Base-by-base conservation (phyloP, 2,888 invertebrate genomes). In the Andrena trimmerana region DNA sequence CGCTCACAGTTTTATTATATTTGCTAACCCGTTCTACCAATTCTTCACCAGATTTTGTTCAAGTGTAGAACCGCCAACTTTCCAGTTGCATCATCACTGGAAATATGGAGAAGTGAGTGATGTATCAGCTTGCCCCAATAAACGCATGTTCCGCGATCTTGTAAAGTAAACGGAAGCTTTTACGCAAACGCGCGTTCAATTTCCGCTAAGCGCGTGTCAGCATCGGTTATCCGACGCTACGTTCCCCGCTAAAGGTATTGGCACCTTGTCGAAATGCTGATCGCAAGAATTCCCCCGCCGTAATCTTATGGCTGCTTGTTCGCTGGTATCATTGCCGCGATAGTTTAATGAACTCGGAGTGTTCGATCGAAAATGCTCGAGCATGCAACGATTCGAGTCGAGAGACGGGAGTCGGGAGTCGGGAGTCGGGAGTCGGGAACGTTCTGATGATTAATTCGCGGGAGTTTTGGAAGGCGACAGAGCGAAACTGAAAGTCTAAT, bases 401-500 rank as follows among this genome's bases (percentile, higher is more conserved):
- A 27, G 27, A 27, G 10, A 5, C 20, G 13, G 20, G 24, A 24
- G 54, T 10, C 4, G 24, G 13, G 27, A 27, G 10, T 2, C 20
- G 13, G 20, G 24, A 24, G 54, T 10, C 4, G 24, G 13, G 27
- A 27, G 10, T 2, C 20, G 13, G 20, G 20, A 13, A 29, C 52
- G 67, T 20, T 52, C 10, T 20, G 24, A 24, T 24, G 60, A 48
- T 62, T 62, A 62, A 62, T 31, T 71, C 3, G 71, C 16, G 8
- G 10, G 50, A 48, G 62, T 24, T 48, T 31, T 27, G 10, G 65
- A 65, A 27, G 13, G 73, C 27, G 65, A 29, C 36, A 27, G 20
- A 54, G 60, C 33, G 29, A 52, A 50, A 10, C 52, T 62, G 76
- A n/a, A 50, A 69, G 60, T 75, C 75, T 68, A 62, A 62, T 68